Conservation (phyloP, 2,797 vertebrate genomes). For the Lagorchestes hirsutus region DNA sequence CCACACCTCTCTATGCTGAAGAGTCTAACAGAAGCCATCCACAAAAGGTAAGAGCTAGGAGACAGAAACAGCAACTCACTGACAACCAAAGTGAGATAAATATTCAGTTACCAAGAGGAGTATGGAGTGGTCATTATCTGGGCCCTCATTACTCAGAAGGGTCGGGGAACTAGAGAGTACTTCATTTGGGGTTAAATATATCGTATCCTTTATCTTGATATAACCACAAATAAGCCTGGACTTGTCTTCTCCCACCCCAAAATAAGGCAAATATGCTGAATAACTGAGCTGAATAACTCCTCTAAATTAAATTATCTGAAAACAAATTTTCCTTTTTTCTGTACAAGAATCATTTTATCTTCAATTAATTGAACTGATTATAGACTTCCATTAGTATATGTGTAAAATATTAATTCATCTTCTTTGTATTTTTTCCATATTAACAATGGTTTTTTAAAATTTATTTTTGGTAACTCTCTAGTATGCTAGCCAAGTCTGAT, state of each 20-base stretch:
- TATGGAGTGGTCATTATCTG: neutral
- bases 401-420: slow-evolving; percentile 25
- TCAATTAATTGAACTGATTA: slow-evolving; percentile 28
- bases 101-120: neutral
- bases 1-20: neutral
- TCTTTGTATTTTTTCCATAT: neutral
- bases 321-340: neutral
- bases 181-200: neutral
- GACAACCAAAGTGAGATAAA: neutral
- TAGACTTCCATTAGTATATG: slow-evolving; percentile 23
- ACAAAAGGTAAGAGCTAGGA: neutral
- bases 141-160: neutral
- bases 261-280: slow-evolving; percentile 29
- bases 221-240: neutral
- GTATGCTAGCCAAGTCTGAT: neutral
- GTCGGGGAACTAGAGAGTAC: neutral
- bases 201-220: neutral
- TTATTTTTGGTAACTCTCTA: slow-evolving; percentile 18
- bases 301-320: neutral
- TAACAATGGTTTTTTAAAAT: slow-evolving; percentile 26
- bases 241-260: neutral
- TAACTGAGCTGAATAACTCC: neutral
- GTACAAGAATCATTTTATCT: slow-evolving; percentile 47
- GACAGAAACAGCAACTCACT: neutral
- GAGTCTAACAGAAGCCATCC: neutral